phyloP scores from a whole-genome alignment of 2,888 invertebrate species.

The Gibbula magus region DNA sequence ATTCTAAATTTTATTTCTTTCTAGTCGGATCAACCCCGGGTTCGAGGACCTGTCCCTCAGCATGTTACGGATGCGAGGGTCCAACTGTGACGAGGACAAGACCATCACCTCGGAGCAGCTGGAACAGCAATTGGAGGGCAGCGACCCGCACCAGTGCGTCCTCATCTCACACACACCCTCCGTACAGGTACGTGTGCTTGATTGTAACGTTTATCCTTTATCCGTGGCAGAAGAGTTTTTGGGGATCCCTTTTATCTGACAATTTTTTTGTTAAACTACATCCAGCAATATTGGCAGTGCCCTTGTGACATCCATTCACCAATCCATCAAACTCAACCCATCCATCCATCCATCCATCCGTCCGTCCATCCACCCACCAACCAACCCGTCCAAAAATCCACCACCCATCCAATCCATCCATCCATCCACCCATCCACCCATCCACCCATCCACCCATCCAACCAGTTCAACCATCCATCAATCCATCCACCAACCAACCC shows the following conservation, averaged over 20 bases:
- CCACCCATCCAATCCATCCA: no score
- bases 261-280: no score
- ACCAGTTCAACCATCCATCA: no score
- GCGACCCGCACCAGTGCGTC: constrained; percentile 61
- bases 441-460: no score
- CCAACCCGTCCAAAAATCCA: no score
- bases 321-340: background rate
- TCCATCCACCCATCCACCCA: no score
- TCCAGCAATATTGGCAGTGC: background rate
- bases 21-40: background rate
- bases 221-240: no score
- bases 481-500: no score
- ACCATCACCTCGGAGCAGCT: constrained; percentile 47
- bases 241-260: no score
- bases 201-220: no score
- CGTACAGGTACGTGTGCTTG: constrained; percentile 46
- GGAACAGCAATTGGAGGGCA: constrained; percentile 51
- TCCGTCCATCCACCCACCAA: no score
- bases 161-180: constrained; percentile 63
- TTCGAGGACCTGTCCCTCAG: constrained; percentile 2
- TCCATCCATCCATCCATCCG: no score
- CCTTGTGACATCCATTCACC: background rate
- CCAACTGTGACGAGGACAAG: constrained; percentile 41
- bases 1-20: background rate
- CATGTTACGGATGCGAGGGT: constrained; percentile 17